phyloP scores from a whole-genome alignment of 2,888 invertebrate genomes.

The Ceriagrion tenellum region DNA sequence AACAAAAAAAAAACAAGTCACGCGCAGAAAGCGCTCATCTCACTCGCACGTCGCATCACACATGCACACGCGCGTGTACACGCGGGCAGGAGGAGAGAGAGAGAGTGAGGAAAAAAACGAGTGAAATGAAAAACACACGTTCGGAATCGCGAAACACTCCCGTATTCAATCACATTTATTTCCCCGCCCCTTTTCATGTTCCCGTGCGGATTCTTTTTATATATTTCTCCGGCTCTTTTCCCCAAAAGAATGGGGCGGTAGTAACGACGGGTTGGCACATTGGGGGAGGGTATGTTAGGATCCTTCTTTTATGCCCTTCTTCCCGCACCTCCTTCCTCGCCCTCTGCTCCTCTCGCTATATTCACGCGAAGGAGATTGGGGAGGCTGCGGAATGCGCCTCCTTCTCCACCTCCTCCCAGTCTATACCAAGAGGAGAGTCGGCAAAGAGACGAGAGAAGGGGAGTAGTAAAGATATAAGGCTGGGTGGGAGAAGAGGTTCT shows the following conservation, averaged over 20 bases:
- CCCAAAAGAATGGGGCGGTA: not conserved
- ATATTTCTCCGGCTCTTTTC: not conserved
- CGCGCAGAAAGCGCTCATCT: not conserved
- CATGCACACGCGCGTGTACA: not conserved
- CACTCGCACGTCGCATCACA: not conserved
- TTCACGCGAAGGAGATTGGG: constrained; percentile 35
- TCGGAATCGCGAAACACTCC: not conserved
- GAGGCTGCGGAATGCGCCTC: not conserved
- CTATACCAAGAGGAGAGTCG: not conserved
- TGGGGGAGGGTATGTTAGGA: not conserved
- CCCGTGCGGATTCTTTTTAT: constrained; percentile 14
- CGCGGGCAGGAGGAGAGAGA: not conserved
- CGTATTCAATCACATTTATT: constrained; percentile 64
- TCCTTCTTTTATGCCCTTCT: not conserved
- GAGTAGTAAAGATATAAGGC: not conserved
- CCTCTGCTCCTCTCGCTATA: constrained; percentile 6
- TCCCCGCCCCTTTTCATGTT: constrained; percentile 38
- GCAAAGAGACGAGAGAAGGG: not conserved
- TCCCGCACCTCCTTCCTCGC: not conserved
- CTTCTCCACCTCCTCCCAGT: too few species aligned
- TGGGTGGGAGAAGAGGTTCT: constrained; percentile 45
- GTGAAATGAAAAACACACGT: not conserved
- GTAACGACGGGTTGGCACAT: not conserved
- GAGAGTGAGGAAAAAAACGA: not conserved
- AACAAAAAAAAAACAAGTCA: not conserved